A percentile compares a stretch with the other conserved stretches of the same genome.
phyloP scores from a whole-genome alignment of 1,140 invertebrate species.

The Rhagoletis zephyria region DNA sequence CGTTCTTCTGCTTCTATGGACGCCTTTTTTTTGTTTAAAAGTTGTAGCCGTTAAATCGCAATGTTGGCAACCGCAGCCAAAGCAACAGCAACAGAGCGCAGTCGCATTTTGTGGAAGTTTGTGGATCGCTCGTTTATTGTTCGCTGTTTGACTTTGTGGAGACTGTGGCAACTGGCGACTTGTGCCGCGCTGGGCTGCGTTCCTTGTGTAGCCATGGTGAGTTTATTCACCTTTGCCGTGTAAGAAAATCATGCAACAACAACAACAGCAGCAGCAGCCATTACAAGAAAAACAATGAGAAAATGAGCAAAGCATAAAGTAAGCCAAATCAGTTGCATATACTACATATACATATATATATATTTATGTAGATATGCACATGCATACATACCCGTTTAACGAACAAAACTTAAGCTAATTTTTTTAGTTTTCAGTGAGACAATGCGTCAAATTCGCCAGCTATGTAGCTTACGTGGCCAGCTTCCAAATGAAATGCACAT shows the following conservation, averaged over 20 bases:
- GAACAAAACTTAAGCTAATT: conserved; percentile 34
- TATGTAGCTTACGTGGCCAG: neutral
- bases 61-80: neutral
- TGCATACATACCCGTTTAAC: conserved; percentile 3
- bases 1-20: conserved; percentile 36
- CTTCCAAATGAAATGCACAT: neutral
- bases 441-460: conserved; percentile 25
- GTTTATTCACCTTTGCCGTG: conserved; percentile 53
- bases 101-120: conserved; percentile 46
- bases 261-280: conserved; percentile 51
- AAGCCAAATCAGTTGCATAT: conserved; percentile 39
- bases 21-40: conserved; percentile 12
- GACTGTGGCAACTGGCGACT: too few relatives aligned
- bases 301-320: conserved; percentile 47
- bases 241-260: conserved; percentile 56
- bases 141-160: conserved; percentile 25
- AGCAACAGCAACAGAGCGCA: neutral
- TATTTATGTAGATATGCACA: neutral
- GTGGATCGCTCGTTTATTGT: conserved; percentile 38
- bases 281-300: conserved; percentile 20
- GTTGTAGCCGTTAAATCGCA: conserved; percentile 42
- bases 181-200: neutral
- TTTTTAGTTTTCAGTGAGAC: neutral
- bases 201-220: conserved; percentile 46
- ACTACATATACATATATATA: too few relatives aligned